Evolutionary conservation across 2,797 vertebrate species (phyloP), one percentile per base, ranked within the genome.

Genomic region (Perodicticus potto): DNA sequence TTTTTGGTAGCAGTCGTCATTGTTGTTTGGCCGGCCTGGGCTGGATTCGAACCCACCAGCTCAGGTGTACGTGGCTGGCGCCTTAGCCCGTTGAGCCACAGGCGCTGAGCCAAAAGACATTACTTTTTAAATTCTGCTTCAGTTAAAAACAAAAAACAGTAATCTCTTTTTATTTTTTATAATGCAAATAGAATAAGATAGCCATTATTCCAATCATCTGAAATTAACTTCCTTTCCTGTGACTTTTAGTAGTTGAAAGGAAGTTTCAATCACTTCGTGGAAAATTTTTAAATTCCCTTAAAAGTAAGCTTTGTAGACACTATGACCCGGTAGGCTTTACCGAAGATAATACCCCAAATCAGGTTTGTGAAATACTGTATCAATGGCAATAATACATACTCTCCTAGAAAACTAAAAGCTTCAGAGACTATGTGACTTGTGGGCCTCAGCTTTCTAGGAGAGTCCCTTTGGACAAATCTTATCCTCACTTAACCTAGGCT

Each of bases 211-310:
- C 55, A 88, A 85, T n/a, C 40, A 82, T n/a, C 45, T 78, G 63
- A 92, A 96, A 82, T 86, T 89, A 43, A 94, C 69, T 94, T 78
- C n/a, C 85, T 83, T 83, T 93, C 90, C 88, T 77, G 7, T 83
- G 77, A 94, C 49, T 95, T 89, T 84, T 69, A 65, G 81, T 29
- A 95, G 61, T 45, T 84, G 69, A 92, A 72, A 85, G 82, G 70
- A 94, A 86, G 57, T 37, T 86, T 89, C 49, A 93, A 90, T 78
- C 43, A 72, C 45, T 94, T 86, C 37, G 9, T 37, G 29, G 92
- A 93, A 91, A 81, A 34, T 57, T 55, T 69, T 70, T 29, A 61
- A 87, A 72, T 87, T 91, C 65, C 59, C 86, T 91, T 14, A 22
- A 22, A 81, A 89, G 29, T 49, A 61, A 34, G 12, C 20, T 86